A percentile compares a stretch with the other conserved stretches of the same genome.
Evolutionary conservation across 2,797 vertebrate species (phyloP).

Genomic region (Alca torda): DNA sequence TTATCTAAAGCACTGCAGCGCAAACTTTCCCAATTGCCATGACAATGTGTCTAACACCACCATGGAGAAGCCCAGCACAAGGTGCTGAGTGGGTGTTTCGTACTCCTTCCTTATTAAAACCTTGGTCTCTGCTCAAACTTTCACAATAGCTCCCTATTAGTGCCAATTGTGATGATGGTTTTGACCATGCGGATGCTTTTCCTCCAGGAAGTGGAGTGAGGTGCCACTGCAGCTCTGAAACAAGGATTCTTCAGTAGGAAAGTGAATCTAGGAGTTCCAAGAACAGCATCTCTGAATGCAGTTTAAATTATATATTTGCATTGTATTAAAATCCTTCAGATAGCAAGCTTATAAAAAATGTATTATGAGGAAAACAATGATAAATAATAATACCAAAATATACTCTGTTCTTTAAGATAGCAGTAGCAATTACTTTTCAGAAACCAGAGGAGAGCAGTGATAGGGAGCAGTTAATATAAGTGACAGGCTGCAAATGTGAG

Average conservation of each 20-base stretch:
- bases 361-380: not conserved
- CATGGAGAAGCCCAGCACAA: not conserved
- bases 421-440: not conserved
- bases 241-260: not conserved
- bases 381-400: not conserved
- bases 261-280: not conserved
- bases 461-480: not conserved
- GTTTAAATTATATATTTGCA: not conserved
- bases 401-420: not conserved
- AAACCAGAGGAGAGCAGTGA: not conserved
- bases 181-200: not conserved
- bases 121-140: not conserved
- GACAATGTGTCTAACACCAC: not conserved
- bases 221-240: not conserved
- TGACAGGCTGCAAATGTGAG: not conserved
- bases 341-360: not conserved
- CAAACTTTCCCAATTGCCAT: not conserved
- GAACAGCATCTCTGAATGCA: not conserved
- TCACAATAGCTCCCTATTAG: conserved; percentile 1
- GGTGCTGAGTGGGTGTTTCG: conserved; percentile 11
- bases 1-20: not conserved
- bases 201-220: not conserved
- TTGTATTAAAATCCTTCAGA: not conserved
- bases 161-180: not conserved
- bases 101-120: not conserved